Percentiles rank a stretch among this genome's conserved stretches.
Evolutionary conservation across 2,113 vertebrate species (phyloP).

Genomic region (Phoxinus phoxinus): DNA sequence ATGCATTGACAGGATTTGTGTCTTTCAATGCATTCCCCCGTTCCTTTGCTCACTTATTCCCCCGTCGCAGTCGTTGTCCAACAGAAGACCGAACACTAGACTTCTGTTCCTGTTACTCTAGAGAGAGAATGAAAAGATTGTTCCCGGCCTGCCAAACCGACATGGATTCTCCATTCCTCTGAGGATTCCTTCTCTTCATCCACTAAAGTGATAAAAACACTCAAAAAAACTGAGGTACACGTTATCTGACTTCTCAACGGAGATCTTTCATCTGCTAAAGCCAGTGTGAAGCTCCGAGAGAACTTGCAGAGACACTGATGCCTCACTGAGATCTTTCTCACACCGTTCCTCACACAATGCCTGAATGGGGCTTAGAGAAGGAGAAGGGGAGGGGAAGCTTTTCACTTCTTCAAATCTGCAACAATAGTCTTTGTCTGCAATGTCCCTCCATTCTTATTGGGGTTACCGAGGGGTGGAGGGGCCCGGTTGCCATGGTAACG

Average conservation of each 20-base stretch:
- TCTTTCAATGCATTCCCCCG: neutral
- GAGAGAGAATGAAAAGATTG: constrained; percentile 59
- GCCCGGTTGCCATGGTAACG: constrained; percentile 79
- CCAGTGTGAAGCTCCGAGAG: constrained; percentile 51
- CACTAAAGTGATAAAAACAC: constrained; percentile 67
- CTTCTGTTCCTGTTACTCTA: constrained; percentile 63
- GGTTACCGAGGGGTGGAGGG: constrained; percentile 64
- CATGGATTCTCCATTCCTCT: constrained; percentile 57
- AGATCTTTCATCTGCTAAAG: constrained; percentile 43
- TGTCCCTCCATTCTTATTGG: constrained; percentile 78
- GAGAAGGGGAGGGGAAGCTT: constrained; percentile 63
- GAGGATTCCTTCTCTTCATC: constrained; percentile 62
- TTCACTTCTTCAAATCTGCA: constrained; percentile 74
- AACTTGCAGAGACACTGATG: constrained; percentile 54
- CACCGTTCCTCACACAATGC: constrained; percentile 73
- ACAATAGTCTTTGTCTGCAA: constrained; percentile 83
- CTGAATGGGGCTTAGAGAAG: constrained; percentile 64
- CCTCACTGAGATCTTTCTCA: constrained; percentile 67
- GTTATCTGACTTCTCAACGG: constrained; percentile 56
- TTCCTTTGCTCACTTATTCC: constrained; percentile 40
- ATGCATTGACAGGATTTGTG: neutral
- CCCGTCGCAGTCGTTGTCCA: constrained; percentile 30
- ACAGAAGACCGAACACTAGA: constrained; percentile 57
- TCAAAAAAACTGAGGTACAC: constrained; percentile 63
- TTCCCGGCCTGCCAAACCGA: constrained; percentile 57